These are phyloP conservation scores for Ramphastos sulfuratus DNA, from an alignment of 2,113 vertebrate species.

Conservation along the genomic window DNA sequence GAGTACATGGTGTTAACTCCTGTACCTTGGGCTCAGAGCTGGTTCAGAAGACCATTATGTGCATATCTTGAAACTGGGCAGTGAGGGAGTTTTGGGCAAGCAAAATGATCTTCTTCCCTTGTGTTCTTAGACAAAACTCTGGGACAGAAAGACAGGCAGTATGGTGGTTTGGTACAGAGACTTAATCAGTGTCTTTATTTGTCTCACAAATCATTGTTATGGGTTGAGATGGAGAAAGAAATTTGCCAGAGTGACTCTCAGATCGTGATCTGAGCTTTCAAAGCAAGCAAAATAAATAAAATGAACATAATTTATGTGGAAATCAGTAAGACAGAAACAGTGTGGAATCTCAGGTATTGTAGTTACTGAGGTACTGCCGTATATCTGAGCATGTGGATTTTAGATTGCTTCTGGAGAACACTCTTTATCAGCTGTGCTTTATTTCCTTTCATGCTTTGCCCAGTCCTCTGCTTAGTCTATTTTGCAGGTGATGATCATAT, in stretches of 20 bases:
- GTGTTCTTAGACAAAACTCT: not conserved
- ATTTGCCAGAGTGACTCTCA: not conserved
- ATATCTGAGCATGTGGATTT: not conserved
- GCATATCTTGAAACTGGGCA: not conserved
- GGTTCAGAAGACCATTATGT: not conserved
- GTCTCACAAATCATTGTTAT: not conserved
- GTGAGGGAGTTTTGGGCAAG: not conserved
- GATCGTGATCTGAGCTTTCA: not conserved
- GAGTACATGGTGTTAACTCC: not conserved
- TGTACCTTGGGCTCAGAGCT: not conserved
- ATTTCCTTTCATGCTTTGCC: not conserved
- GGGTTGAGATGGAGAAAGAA: not conserved
- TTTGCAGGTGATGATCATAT: not conserved
- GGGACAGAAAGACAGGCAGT: not conserved
- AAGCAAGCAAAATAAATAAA: conserved; percentile 25
- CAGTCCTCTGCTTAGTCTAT: not conserved
- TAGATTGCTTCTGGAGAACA: not conserved
- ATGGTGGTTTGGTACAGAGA: not conserved
- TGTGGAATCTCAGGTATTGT: not conserved
- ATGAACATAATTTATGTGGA: not conserved
- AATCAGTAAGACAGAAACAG: not conserved
- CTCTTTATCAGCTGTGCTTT: not conserved
- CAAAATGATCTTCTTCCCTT: not conserved
- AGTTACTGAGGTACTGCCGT: not conserved
- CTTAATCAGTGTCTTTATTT: not conserved